phyloP scores from a whole-genome alignment of 2,888 invertebrate genomes.

The Heliconius ismenius region DNA sequence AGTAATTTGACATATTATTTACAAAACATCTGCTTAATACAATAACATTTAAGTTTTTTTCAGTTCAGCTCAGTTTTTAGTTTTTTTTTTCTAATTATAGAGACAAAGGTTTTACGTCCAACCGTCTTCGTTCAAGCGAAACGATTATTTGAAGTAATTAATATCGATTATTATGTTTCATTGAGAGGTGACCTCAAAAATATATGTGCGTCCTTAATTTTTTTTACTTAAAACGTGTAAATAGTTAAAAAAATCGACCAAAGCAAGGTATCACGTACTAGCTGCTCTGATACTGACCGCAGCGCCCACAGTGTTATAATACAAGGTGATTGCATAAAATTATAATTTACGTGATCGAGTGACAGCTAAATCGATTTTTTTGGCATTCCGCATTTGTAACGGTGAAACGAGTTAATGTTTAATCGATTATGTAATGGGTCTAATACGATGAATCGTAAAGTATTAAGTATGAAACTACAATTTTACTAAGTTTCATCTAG shows the following conservation, averaged over 20 bases:
- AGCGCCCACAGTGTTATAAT: slow-evolving; percentile 73
- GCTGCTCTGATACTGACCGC: slow-evolving; percentile 73
- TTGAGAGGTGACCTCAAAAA: slow-evolving; percentile 37
- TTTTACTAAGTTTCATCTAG: background rate
- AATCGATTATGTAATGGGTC: slow-evolving; percentile 15
- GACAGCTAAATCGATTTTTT: slow-evolving; percentile 65
- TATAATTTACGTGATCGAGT: slow-evolving; percentile 74
- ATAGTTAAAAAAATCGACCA: slow-evolving; percentile 58
- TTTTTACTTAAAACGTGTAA: slow-evolving; percentile 64
- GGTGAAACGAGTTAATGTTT: slow-evolving; percentile 38
- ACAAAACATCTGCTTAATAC: no score
- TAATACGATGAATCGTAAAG: slow-evolving; percentile 7
- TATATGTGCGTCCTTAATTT: slow-evolving; percentile 59
- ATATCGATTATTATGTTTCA: slow-evolving; percentile 30
- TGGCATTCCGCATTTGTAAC: slow-evolving; percentile 46
- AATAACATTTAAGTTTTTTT: no score
- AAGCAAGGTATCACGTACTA: slow-evolving; percentile 73
- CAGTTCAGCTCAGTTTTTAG: no score
- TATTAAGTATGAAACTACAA: background rate
- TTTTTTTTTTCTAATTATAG: background rate
- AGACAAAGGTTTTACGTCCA: background rate
- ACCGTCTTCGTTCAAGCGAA: background rate
- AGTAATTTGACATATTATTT: no score
- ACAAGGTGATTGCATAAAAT: slow-evolving; percentile 75
- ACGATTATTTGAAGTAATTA: slow-evolving; percentile 7